Evolutionary conservation across 2,888 invertebrate genomes (phyloP), one percentile per base, ranked within the genome.

Genomic region (Neoscelio sp.): DNA sequence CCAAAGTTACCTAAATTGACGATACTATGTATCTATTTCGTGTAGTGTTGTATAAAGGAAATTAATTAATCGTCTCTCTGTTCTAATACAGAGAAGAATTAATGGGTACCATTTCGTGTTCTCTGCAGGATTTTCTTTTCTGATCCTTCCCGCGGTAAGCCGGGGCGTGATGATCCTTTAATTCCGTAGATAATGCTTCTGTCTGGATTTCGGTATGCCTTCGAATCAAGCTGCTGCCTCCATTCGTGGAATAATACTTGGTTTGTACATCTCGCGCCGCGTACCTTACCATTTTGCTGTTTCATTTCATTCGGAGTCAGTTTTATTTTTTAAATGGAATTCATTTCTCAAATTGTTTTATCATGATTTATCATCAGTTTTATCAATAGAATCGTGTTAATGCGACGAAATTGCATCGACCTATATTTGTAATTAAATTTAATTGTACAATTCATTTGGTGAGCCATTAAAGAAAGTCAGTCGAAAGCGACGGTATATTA

Each of bases 111-210:
- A 50, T 48, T 50, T 50, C 50, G 40, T 56, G 67, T 68, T 56
- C 58, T 58, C 50, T 18, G 60, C 46, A 44, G 54, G 54, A 64
- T 42, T 64, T 73, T 64, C 73, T 73, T 62, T 73, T 60, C 26
- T 56, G 68, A 68, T 65, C 52, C 65, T 65, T 28, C 20, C 35
- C 58, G 38, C 28, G 68, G 52, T 60, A 71, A 71, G 52, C 60
- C 50, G 10, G 68, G 26, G 30, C 68, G 68, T 68, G 68, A 68
- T 68, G 68, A 70, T 70, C 70, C 70, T 70, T 60, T 70, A 71
- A 71, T 71, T 62, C 60, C 33, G 48, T 52, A 52, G 71, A 62
- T 62, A 62, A 52, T 71, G 44, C 35, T 20, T 42, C 71, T 62
- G 48, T 30, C 52, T 62, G 52, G 44, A 50, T 52, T 71, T 62